A percentile compares a stretch with the other conserved stretches of the same genome.
phyloP scores from a whole-genome alignment of 1,140 invertebrate genomes.

The Thereuonema tuberculata region DNA sequence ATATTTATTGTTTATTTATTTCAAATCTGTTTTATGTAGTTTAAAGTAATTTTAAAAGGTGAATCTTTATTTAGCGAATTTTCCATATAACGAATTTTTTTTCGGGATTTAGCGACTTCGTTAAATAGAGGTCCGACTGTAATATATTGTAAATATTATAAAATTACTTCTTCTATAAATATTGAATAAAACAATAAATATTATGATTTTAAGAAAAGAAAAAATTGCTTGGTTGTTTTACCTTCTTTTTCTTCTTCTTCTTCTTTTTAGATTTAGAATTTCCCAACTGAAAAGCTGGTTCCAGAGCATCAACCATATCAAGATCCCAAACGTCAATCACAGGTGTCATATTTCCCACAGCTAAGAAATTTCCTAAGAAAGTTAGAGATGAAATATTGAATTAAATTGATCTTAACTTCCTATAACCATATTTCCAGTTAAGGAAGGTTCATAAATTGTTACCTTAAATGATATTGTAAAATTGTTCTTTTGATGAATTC shows the following conservation, averaged over 20 bases:
- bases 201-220: slow-evolving; percentile 5
- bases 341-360: slow-evolving; percentile 79
- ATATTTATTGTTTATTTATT: too few relatives aligned
- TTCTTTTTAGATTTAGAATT: slow-evolving; percentile 38
- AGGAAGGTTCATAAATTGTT: neutral
- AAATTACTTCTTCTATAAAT: slow-evolving; percentile 2
- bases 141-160: slow-evolving; percentile 7
- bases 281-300: slow-evolving; percentile 68
- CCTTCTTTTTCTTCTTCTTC: slow-evolving; percentile 50
- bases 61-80: too few relatives aligned
- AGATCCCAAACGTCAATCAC: slow-evolving; percentile 90
- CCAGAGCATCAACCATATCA: slow-evolving; percentile 76
- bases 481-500: too few relatives aligned
- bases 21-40: too few relatives aligned
- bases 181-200: too few relatives aligned
- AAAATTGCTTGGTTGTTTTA: slow-evolving; percentile 6
- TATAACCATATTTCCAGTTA: neutral
- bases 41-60: too few relatives aligned
- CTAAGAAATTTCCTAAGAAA: slow-evolving; percentile 73
- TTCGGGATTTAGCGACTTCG: too few relatives aligned
- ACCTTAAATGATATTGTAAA: slow-evolving; percentile 13
- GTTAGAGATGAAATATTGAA: slow-evolving; percentile 3
- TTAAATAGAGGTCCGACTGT: too few relatives aligned
- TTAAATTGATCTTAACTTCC: neutral
- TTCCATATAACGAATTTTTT: too few relatives aligned